Base-by-base conservation (phyloP, 1,140 invertebrate species). In the Calliopsis andreniformis region DNA sequence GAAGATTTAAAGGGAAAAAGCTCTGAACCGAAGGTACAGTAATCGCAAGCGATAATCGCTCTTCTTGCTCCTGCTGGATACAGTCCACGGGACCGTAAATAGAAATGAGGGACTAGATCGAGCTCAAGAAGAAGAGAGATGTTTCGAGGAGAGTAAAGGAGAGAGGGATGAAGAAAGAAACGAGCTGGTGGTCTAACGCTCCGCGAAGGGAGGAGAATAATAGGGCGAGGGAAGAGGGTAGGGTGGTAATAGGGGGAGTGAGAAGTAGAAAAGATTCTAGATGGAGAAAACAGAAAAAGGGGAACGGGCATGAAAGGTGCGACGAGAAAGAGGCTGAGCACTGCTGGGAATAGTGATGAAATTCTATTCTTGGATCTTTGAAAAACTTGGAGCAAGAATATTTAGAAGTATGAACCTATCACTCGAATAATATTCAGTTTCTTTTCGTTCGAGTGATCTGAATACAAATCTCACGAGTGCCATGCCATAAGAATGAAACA, bases 351-450 rank as follows among this genome's bases (percentile, higher is more conserved):
- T 30, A 28, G 59, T 32, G 35, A 66, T 63, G 69, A 72, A 72
- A 53, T 39, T 43, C 28, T 30, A 59, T 43, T 59, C 43, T 35
- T 39, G 56, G 8, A 7, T 28, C 59, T 70, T 45, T 16, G 25
- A 62, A 42, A 72, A 72, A 72, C 64, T 25, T 62, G 12, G 69
- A 53, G 53, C 35, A 32, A 72, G 10, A 39, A 39, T n/a, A n/a
- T n/a, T n/a, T n/a, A 62, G 32, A 49, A 71, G 0, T 25, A 14
- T 16, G 30, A 25, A n/a, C n/a, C n/a, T n/a, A n/a, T n/a, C n/a
- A n/a, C n/a, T n/a, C n/a, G n/a, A n/a, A n/a, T n/a, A n/a, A n/a
- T n/a, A n/a, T n/a, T n/a, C n/a, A n/a, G n/a, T n/a, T n/a, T n/a
- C n/a, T n/a, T n/a, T n/a, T n/a, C n/a, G n/a, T n/a, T n/a, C n/a